Base-by-base conservation (phyloP, 2,113 vertebrate genomes). In the Catharus minimus region DNA sequence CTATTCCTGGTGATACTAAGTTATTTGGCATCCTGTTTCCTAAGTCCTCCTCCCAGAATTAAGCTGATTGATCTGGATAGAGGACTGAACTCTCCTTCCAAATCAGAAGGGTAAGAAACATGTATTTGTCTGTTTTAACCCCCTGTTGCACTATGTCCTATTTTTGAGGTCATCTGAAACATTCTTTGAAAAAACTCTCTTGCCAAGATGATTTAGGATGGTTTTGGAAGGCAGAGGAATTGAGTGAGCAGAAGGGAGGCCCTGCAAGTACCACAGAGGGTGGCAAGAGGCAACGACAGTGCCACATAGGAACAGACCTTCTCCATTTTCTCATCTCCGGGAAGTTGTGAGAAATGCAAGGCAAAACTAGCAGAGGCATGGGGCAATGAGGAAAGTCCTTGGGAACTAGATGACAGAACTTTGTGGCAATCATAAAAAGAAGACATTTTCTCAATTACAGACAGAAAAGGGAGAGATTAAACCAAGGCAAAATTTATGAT, bases 341-440 rank as follows among this genome's bases (percentile, higher is more conserved):
- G 19, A 69, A 83, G 39, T 0, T 56, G 30, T n/a, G 49, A 36
- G 36, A 69, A 67, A 65, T 12, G 7, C 28, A 57, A 46, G 38
- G n/a, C 0, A 0, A 46, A 80, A 57, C 33, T 17, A 77, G 58
- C 0, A 1, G 43, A n/a, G 13, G 13, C 11, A 71, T 0, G 0
- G 13, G 15, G 7, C 27, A 79, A 20, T 22, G n/a, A 36, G 32
- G 36, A 39, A 83, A 64, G 47, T 26, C 15, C 8, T 47, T 14
- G 13, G 43, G 62, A 92, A 65, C 11, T 8, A 47, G 14, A 36
- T 30, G 46, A n/a, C 9, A 69, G 22, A 46, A 26, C 17, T 66
- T 62, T 32, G 53, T 41, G 58, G 22, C 15, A 67, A 36, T 47
- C 44, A 24, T 20, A n/a, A 78, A 78, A 74, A 65, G 8, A 75